Evolutionary conservation across 2,888 invertebrate species (phyloP).

Genomic region (Drosophila lacicola): DNA sequence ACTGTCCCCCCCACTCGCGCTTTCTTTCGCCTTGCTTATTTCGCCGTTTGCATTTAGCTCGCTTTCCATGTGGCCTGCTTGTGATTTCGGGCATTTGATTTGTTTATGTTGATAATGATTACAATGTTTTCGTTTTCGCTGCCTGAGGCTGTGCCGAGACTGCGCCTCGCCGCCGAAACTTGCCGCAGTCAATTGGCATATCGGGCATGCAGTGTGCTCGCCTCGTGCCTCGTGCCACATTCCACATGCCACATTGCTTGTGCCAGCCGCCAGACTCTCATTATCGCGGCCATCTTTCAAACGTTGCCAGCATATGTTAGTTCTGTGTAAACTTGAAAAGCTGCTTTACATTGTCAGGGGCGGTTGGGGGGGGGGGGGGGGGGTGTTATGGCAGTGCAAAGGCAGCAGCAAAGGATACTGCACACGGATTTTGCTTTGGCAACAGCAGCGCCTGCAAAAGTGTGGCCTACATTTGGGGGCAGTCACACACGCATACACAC

Average conservation of each 20-base stretch:
- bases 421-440: constrained; percentile 45
- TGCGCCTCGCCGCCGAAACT: constrained; percentile 3
- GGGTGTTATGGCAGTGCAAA: background rate
- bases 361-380: background rate
- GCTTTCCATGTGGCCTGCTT: constrained; percentile 27
- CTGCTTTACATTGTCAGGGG: constrained; percentile 64
- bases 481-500: constrained; percentile 34
- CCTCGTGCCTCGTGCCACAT: background rate
- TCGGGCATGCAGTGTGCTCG: constrained; percentile 19
- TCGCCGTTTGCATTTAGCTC: constrained; percentile 23
- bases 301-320: constrained; percentile 79
- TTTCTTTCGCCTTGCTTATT: background rate
- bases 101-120: constrained; percentile 79
- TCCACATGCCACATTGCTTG: background rate
- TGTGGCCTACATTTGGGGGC: constrained; percentile 71
- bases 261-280: constrained; percentile 40
- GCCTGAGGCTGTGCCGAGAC: constrained; percentile 10
- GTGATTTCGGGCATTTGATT: constrained; percentile 64
- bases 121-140: constrained; percentile 61
- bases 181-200: constrained; percentile 43
- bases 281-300: constrained; percentile 78
- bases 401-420: constrained; percentile 15
- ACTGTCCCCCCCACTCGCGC: background rate
- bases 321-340: constrained; percentile 79
- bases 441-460: constrained; percentile 57